Percentiles rank a stretch among this genome's conserved stretches.
Evolutionary conservation across 1,140 invertebrate species (phyloP).

Genomic region (Chrysomallon squamiferum): DNA sequence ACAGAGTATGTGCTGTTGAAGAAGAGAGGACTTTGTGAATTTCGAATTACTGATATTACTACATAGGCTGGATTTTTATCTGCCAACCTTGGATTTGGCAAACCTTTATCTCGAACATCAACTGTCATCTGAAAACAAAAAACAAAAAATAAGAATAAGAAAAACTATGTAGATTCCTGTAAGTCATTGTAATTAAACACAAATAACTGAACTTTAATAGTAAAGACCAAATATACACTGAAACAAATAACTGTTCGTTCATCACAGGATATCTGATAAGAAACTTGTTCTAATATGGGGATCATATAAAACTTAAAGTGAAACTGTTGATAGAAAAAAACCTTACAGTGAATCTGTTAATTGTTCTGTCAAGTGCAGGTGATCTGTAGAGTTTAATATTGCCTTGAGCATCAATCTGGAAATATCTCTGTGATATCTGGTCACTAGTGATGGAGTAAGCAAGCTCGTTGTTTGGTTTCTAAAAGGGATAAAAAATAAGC

Average conservation of each 20-base stretch:
- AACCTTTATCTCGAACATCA: constrained; percentile 26
- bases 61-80: constrained; percentile 21
- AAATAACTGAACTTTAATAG: no score
- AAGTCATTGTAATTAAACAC: no score
- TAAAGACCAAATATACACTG: no score
- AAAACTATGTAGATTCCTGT: no score
- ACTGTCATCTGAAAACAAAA: constrained; percentile 31
- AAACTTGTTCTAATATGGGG: no score
- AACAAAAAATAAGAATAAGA: no score
- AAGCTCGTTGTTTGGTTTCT: constrained; percentile 41
- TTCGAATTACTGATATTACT: constrained; percentile 36
- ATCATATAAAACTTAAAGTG: no score
- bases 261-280: no score
- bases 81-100: constrained; percentile 7
- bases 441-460: constrained; percentile 30
- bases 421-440: constrained; percentile 24
- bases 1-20: constrained; percentile 15
- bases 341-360: constrained; percentile 19
- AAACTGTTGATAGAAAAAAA: constrained; percentile 29
- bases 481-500: no score
- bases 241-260: no score
- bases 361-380: constrained; percentile 13
- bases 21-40: constrained; percentile 37
- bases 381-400: constrained; percentile 13
- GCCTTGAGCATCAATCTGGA: constrained; percentile 26